Conservation (phyloP, 1,140 invertebrate genomes). For the Ganaspis sp. region DNA sequence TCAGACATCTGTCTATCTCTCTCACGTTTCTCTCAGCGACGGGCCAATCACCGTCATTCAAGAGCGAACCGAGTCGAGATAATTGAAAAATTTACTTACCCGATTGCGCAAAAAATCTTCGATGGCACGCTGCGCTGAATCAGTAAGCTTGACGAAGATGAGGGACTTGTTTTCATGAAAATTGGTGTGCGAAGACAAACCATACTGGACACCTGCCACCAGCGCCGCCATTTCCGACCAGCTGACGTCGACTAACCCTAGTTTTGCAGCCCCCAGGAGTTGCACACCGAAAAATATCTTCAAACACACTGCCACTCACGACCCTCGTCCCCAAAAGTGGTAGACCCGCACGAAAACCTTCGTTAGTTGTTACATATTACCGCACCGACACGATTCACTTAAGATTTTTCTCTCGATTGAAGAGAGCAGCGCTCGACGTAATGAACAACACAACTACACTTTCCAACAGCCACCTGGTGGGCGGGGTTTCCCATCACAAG, state of each 20-base stretch:
- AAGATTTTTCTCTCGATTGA: slow-evolving; percentile 64
- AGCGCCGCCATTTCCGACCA: slow-evolving; percentile 91
- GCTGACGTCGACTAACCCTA: slow-evolving; percentile 66
- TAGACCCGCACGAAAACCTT: slow-evolving; percentile 57
- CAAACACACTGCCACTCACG: slow-evolving; percentile 11
- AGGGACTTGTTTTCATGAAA: slow-evolving; percentile 91
- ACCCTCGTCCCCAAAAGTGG: slow-evolving; percentile 39
- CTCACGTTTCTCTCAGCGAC: slow-evolving; percentile 52
- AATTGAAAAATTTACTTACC: slow-evolving; percentile 78
- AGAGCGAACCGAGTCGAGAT: background rate
- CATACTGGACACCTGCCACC: slow-evolving; percentile 95
- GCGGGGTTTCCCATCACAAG: slow-evolving; percentile 63
- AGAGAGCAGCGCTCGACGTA: slow-evolving; percentile 64
- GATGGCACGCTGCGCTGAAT: slow-evolving; percentile 93
- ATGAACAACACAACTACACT: slow-evolving; percentile 72
- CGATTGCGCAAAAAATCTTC: slow-evolving; percentile 91
- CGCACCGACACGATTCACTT: slow-evolving; percentile 65
- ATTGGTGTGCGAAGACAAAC: slow-evolving; percentile 92
- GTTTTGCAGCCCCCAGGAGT: slow-evolving; percentile 27
- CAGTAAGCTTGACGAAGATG: slow-evolving; percentile 95
- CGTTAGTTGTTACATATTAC: slow-evolving; percentile 69
- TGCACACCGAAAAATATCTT: slow-evolving; percentile 12
- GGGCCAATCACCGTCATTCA: slow-evolving; percentile 44
- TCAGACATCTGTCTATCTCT: slow-evolving; percentile 42
- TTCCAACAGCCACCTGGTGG: slow-evolving; percentile 72